Conservation (phyloP, 2,113 vertebrate species). For the Acinonyx jubatus region DNA sequence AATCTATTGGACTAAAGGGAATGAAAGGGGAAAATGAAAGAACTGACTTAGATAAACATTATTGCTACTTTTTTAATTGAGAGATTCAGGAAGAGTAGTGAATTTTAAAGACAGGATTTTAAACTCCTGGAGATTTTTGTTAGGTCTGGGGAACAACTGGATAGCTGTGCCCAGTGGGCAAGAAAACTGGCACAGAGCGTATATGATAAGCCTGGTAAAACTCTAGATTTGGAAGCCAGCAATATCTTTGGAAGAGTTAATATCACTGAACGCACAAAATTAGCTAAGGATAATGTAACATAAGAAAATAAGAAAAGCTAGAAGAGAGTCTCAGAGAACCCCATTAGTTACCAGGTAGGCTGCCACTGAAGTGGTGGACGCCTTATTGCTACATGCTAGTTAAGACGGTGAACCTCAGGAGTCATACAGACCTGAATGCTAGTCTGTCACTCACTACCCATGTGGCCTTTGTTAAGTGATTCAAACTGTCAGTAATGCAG, state of each 20-base stretch:
- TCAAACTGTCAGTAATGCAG: neutral
- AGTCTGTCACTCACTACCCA: neutral
- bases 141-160: neutral
- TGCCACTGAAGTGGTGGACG: neutral
- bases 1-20: neutral
- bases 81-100: neutral
- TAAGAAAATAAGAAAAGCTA: neutral
- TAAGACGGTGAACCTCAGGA: neutral
- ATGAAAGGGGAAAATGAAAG: neutral
- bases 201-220: neutral
- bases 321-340: neutral
- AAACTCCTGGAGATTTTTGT: neutral
- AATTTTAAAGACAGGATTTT: neutral
- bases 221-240: neutral
- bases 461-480: neutral
- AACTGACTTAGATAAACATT: neutral
- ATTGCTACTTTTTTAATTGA: neutral
- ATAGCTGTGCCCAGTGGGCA: neutral
- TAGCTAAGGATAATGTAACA: neutral
- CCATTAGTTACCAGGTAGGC: neutral
- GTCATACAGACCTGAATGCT: neutral
- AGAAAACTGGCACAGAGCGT: neutral
- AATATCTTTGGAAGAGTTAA: neutral
- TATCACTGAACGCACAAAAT: neutral
- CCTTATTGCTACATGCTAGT: accelerated